Evolutionary conservation across 64 coral and sea anemone genomes (phyloP), one percentile per base, ranked within the genome.

Genomic region (Stichodactyla helianthus): DNA sequence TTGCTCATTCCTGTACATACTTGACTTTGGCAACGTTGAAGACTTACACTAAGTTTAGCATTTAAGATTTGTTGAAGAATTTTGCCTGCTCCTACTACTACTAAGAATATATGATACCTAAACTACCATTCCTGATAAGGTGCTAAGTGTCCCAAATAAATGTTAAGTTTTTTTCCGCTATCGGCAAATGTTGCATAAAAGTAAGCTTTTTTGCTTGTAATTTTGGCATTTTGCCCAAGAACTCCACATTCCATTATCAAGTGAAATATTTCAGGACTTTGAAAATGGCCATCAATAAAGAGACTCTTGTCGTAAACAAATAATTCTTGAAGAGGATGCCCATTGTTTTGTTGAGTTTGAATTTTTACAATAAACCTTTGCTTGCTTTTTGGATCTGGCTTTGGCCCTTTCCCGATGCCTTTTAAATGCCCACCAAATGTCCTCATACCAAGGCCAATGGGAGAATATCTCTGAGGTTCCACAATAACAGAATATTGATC

Each of bases 231-330:
- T 22, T 53, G 17, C 35, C 92, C 95, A 59, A 98, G 82, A 31
- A 98, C 92, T 7, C 95, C 95, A 61, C 95, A 98, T 77, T 98
- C 89, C 95, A 91, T 91, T 52, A 93, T 91, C 1, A 98, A 35
- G 52, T 86, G 86, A 17, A 93, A 98, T 60, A 98, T 82, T n/a
- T 87, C 92, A 2, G 92, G 92, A 55, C 92, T 93, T 62, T 91
- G 82, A 22, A 97, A 91, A 22, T 6, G 0, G 51, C 76, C 15
- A 63, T 89, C 77, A 18, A 92, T 17, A 8, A 52, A 67, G 4
- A 89, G 17, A 50, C 87, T 92, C 77, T 92, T 84, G 26, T 95
- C 90, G 52, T 92, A 95, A 7, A 92, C 25, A 51, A 10, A 15
- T 15, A 95, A 28, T 50, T 52, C 22, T 74, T 95, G 93, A 52